Conservation (phyloP, 2,888 invertebrate species). For the Watsonalla binaria region DNA sequence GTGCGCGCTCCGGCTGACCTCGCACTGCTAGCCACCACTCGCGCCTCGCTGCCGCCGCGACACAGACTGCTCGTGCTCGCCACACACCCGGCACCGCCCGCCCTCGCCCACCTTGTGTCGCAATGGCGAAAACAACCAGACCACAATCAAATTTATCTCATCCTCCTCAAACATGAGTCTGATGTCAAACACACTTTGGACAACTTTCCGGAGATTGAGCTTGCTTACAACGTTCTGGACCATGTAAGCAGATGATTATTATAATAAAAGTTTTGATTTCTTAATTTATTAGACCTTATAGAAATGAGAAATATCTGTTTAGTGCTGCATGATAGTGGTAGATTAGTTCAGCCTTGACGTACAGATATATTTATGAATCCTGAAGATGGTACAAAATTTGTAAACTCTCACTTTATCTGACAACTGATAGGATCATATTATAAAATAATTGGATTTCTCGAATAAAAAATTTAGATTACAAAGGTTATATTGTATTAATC, state of each 20-base stretch:
- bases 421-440: too few species aligned
- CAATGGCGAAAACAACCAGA: conserved; percentile 31
- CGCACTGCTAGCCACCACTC: conserved; percentile 17
- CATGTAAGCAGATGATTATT: conserved; percentile 25
- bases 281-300: neutral
- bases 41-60: conserved; percentile 19
- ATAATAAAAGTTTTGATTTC: neutral
- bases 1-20: conserved; percentile 29
- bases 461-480: neutral
- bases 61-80: conserved; percentile 33
- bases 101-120: conserved; percentile 30
- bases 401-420: too few species aligned
- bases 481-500: too few species aligned
- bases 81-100: conserved; percentile 29
- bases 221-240: conserved; percentile 33
- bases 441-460: too few species aligned
- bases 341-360: too few species aligned
- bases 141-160: conserved; percentile 30
- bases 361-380: too few species aligned
- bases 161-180: conserved; percentile 35
- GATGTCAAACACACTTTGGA: conserved; percentile 24
- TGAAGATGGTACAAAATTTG: too few species aligned
- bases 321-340: too few species aligned
- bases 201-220: conserved; percentile 34
- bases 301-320: too few species aligned